These are phyloP conservation scores for Rhogogaster chlorosoma DNA, from an alignment of 2,888 invertebrate species.

Conservation along the genomic window DNA sequence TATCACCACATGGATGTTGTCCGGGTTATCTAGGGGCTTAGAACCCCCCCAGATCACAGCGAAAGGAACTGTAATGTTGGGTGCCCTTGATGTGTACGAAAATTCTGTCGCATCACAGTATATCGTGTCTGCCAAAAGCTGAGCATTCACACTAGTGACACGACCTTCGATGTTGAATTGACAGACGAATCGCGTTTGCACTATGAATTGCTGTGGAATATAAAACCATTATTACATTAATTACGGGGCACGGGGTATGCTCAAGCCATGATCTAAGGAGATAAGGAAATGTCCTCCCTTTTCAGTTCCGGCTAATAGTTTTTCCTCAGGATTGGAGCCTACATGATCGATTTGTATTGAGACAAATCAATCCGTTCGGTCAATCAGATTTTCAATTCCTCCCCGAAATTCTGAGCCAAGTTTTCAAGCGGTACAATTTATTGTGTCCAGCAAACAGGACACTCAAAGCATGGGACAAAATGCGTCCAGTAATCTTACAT, in stretches of 20 bases:
- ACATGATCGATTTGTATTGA: background rate
- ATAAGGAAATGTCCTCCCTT: background rate
- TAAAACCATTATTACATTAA: background rate
- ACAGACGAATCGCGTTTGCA: constrained; percentile 96
- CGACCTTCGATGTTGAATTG: constrained; percentile 98
- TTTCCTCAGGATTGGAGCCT: background rate
- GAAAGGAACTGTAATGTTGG: constrained; percentile 96
- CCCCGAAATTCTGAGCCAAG: background rate
- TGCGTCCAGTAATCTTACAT: background rate
- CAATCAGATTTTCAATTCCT: background rate
- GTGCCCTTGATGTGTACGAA: constrained; percentile 93
- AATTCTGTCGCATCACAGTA: constrained; percentile 97
- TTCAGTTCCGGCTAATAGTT: background rate
- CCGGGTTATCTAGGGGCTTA: constrained; percentile 97
- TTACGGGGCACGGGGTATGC: background rate
- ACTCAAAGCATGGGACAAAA: background rate
- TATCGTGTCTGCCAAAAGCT: constrained; percentile 94
- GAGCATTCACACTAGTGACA: constrained; percentile 94
- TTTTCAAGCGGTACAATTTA: background rate
- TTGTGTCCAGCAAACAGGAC: background rate
- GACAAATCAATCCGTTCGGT: background rate
- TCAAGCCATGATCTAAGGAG: background rate
- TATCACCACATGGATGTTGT: constrained; percentile 96
- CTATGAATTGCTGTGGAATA: constrained; percentile 88
- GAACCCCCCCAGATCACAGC: constrained; percentile 98